These are phyloP conservation scores for Hydraecia micacea DNA, from an alignment of 2,888 invertebrate genomes.

Conservation along the genomic window DNA sequence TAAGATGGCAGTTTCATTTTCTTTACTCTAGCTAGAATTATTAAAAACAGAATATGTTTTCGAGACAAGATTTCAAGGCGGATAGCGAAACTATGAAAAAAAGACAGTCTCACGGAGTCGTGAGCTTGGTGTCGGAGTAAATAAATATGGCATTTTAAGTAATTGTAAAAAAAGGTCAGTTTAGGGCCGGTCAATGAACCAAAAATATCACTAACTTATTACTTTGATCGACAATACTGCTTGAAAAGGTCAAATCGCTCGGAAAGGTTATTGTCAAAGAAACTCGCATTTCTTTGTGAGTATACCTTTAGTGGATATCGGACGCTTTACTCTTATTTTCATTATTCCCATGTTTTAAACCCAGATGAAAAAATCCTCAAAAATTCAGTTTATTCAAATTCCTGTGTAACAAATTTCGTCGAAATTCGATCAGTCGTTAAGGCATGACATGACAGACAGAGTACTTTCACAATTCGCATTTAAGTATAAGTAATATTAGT, in stretches of 20 bases:
- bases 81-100: not conserved
- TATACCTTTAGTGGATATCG: not conserved
- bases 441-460: not conserved
- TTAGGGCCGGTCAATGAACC: constrained; percentile 10
- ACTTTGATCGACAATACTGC: not conserved
- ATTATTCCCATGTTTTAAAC: not conserved
- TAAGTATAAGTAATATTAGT: not conserved
- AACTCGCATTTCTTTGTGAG: not conserved
- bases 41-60: not conserved
- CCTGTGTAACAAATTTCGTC: no score
- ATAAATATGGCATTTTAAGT: constrained; percentile 10
- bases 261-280: not conserved
- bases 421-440: not conserved
- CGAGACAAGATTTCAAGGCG: not conserved
- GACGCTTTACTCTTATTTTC: not conserved
- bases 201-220: constrained; percentile 23
- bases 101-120: not conserved
- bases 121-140: not conserved
- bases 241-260: constrained; percentile 11
- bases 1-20: not conserved
- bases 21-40: not conserved
- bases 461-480: not conserved
- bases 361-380: not conserved
- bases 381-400: not conserved
- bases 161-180: constrained; percentile 9